Percentiles rank a stretch among this genome's conserved stretches.
Evolutionary conservation across 2,113 vertebrate species (phyloP).

Genomic region (Dendropsophus ebraccatus): DNA sequence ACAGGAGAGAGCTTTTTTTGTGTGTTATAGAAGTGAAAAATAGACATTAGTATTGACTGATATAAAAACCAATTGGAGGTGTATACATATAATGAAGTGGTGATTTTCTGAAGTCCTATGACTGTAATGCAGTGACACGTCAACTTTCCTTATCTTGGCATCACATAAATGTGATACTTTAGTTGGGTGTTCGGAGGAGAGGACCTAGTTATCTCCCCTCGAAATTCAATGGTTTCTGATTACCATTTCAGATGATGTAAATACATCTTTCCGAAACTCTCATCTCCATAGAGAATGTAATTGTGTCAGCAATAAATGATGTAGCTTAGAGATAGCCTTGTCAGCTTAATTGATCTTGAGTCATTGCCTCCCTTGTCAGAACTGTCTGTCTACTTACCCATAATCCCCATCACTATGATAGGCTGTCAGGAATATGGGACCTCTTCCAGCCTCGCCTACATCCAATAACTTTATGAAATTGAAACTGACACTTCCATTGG

Average conservation of each 20-base stretch:
- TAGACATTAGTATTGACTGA: slow-evolving; percentile 34
- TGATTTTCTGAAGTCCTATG: background rate
- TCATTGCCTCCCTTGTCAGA: slow-evolving; percentile 74
- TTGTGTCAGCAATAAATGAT: slow-evolving; percentile 71
- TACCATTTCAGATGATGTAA: slow-evolving; percentile 63
- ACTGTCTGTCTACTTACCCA: slow-evolving; percentile 76
- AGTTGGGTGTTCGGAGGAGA: slow-evolving; percentile 18
- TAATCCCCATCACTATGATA: slow-evolving; percentile 73
- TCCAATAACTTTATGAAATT: slow-evolving; percentile 82
- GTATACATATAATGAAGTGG: background rate
- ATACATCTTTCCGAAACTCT: background rate
- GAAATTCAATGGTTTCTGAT: slow-evolving; percentile 61
- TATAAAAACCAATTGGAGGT: slow-evolving; percentile 4
- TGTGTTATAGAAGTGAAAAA: slow-evolving; percentile 27
- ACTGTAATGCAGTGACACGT: slow-evolving; percentile 14
- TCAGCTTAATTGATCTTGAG: slow-evolving; percentile 77
- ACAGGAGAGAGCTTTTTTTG: slow-evolving; percentile 1
- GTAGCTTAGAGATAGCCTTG: slow-evolving; percentile 72
- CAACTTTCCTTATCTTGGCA: slow-evolving; percentile 13
- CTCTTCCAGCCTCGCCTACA: slow-evolving; percentile 68
- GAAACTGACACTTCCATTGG: slow-evolving; percentile 78
- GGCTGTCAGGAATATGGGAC: slow-evolving; percentile 71
- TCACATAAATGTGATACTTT: slow-evolving; percentile 44
- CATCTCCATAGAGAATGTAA: slow-evolving; percentile 60
- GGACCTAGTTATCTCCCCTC: slow-evolving; percentile 4